Base-by-base conservation (phyloP, 1,140 invertebrate species). In the Hycleus cichorii region DNA sequence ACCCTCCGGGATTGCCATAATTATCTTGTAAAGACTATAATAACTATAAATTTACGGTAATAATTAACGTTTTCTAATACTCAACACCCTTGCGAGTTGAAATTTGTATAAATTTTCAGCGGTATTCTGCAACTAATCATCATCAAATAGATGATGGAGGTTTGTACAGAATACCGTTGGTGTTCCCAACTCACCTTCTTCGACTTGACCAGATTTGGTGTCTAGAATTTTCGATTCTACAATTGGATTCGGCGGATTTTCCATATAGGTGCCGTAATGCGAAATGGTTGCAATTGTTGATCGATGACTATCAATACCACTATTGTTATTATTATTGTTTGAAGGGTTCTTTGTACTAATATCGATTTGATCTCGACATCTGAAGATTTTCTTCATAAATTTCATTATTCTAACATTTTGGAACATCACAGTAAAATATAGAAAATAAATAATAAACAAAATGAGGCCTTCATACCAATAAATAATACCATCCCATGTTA, bases 401-500 rank as follows among this genome's bases (percentile, higher is more conserved):
- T 57, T 65, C 9, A 66, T 62, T 26, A 81, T 75, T 64, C 74
- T 74, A 9, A 64, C 66, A 44, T 81, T 81, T 57, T 77, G 74
- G 58, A 86, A 86, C 52, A 86, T 80, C 9, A 86, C 65, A 0
- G 77, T 67, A 63, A 85, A 82, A 69, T 90, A 90, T 10, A 81
- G 59, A n/a, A 87, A 68, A 60, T 89, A 85, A 2, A 89, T 73
- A 2, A 86, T 72, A 39, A 90, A 79, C 26, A 91, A 78, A 0
- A 84, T 73, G 43, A 81, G 65, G 0, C 88, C 83, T 70, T 93
- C 91, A 62, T 84, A 87, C 86, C 91, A 93, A 44, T 80, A 82
- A 3, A 97, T 83, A 47, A 76, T 68, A 38, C 84, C 85, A 69
- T 95, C 92, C 80, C 86, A 87, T 50, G 93, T 87, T 18, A 95